These are phyloP conservation scores for Vulpes lagopus DNA, from an alignment of 2,113 vertebrate genomes.

Conservation along the genomic window DNA sequence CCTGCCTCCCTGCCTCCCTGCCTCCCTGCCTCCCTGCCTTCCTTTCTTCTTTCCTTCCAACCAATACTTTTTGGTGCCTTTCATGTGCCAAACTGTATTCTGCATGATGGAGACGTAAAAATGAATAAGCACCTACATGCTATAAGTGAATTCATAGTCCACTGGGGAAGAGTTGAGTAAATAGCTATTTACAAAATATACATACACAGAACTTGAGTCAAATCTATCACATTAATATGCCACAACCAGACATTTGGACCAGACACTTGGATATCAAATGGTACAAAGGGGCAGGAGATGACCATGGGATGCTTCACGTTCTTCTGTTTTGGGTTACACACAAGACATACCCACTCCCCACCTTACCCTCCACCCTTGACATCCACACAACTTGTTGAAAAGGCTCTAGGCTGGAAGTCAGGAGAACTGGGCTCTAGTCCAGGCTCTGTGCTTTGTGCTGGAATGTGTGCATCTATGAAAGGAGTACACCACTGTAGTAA, in stretches of 20 bases:
- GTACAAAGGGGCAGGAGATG: background rate
- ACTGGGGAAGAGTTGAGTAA: background rate
- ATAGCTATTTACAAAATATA: background rate
- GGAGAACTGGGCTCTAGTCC: conserved; percentile 62
- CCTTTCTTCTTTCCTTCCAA: background rate
- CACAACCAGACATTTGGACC: background rate
- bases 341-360: background rate
- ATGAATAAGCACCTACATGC: background rate
- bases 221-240: background rate
- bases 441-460: conserved; percentile 62
- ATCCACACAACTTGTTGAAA: conserved; percentile 40
- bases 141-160: background rate
- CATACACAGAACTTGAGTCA: background rate
- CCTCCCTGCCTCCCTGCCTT: background rate
- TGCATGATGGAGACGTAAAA: conserved; percentile 2
- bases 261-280: background rate
- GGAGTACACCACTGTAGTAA: conserved; percentile 44
- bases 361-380: rapidly evolving
- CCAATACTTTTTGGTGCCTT: background rate
- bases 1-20: background rate
- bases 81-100: background rate
- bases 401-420: conserved; percentile 25
- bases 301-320: background rate
- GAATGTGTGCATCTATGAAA: conserved; percentile 75
- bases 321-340: background rate